These are phyloP conservation scores for Ostrea edulis DNA, from an alignment of 1,140 invertebrate genomes.

Conservation along the genomic window DNA sequence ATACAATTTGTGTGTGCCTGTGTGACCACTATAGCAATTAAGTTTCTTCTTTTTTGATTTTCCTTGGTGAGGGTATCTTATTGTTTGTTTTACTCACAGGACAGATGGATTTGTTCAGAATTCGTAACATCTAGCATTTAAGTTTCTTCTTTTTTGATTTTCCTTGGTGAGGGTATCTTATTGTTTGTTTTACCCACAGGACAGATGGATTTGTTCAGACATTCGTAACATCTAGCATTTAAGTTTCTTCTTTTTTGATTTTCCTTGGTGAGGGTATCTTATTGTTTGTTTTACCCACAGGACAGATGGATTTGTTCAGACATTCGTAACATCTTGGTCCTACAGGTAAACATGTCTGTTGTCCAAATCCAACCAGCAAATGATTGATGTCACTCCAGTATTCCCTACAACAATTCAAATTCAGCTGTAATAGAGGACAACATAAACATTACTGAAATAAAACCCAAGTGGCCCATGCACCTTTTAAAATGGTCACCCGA, in stretches of 20 bases:
- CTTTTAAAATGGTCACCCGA: no score
- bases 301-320: conserved; percentile 91
- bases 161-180: background rate
- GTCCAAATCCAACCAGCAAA: conserved; percentile 97
- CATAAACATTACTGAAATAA: background rate
- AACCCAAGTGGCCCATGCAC: no score
- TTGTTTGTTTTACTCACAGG: conserved; percentile 82
- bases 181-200: conserved; percentile 82
- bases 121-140: conserved; percentile 87
- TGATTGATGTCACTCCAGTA: conserved; percentile 95
- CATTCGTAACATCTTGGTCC: conserved; percentile 91
- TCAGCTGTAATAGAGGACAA: background rate
- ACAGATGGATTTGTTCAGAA: conserved; percentile 92
- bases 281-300: conserved; percentile 80
- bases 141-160: conserved; percentile 19
- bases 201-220: conserved; percentile 91
- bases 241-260: background rate
- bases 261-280: background rate
- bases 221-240: conserved; percentile 85
- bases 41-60: conserved; percentile 19
- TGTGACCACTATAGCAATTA: no score
- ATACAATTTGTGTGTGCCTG: no score
- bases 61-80: background rate
- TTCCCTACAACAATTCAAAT: conserved; percentile 79
- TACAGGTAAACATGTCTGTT: conserved; percentile 91